Conservation (phyloP, 2,888 invertebrate species). For the Thereva unica region DNA sequence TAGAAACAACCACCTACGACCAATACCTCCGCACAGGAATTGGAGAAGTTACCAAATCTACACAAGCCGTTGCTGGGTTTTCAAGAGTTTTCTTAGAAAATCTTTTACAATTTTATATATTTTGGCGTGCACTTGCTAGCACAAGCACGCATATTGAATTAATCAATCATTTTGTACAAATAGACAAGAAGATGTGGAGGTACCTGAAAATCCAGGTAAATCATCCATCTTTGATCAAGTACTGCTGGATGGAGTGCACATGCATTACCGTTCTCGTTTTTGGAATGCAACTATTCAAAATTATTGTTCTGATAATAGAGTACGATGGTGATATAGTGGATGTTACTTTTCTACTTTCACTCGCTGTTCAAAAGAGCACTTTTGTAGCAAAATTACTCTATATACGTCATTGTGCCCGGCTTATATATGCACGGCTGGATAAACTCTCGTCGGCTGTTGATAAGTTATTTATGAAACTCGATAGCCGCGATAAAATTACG, state of each 20-base stretch:
- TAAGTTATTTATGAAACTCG: not conserved
- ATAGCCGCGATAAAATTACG: not conserved
- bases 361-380: conserved; percentile 30
- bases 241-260: conserved; percentile 10
- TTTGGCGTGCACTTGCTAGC: conserved; percentile 2
- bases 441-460: conserved; percentile 7
- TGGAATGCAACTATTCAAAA: conserved; percentile 1
- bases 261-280: not conserved
- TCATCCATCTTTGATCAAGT: not conserved
- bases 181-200: conserved; percentile 6
- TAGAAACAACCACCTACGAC: conserved; percentile 36
- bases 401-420: conserved; percentile 32
- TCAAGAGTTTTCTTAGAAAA: conserved; percentile 36
- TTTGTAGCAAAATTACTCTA: conserved; percentile 33
- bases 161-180: conserved; percentile 2
- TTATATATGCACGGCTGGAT: conserved; percentile 22
- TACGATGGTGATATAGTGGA: conserved; percentile 19
- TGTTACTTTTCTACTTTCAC: conserved; percentile 30
- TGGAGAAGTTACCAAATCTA: conserved; percentile 28
- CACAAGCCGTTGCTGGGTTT: conserved; percentile 31
- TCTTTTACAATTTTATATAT: conserved; percentile 11
- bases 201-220: not conserved
- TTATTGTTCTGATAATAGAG: conserved; percentile 1
- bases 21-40: conserved; percentile 36
- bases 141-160: conserved; percentile 12